phyloP scores from a whole-genome alignment of 37 sponge, comb jelly and placozoan genomes.

The Chondrosia reniformis region DNA sequence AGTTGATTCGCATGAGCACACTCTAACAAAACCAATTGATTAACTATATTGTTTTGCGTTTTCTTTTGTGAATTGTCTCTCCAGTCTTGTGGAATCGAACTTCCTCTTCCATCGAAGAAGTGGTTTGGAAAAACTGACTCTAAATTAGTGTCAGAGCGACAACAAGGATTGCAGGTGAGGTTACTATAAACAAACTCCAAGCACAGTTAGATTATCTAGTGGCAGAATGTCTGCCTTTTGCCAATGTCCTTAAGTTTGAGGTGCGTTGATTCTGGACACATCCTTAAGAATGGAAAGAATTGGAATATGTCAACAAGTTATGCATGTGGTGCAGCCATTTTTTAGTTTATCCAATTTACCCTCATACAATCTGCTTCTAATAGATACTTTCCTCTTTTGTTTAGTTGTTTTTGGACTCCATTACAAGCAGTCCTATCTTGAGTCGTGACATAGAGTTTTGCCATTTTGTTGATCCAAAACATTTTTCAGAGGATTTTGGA shows the following conservation, averaged over 20 bases:
- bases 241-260: no score
- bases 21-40: neutral
- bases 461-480: constrained; percentile 70
- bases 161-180: constrained; percentile 48
- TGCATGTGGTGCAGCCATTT: no score
- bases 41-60: neutral
- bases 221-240: no score
- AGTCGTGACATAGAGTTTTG: constrained; percentile 22
- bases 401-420: constrained; percentile 41
- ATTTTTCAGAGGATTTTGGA: constrained; percentile 46
- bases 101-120: constrained; percentile 83
- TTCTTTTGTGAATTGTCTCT: neutral
- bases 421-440: constrained; percentile 50
- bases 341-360: no score
- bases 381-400: neutral
- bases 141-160: constrained; percentile 52
- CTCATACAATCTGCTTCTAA: neutral
- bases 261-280: no score
- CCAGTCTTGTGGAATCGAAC: constrained; percentile 46
- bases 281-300: no score
- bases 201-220: neutral
- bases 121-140: constrained; percentile 63
- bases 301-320: no score
- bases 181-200: neutral
- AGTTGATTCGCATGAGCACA: neutral